phyloP scores from a whole-genome alignment of 2,888 invertebrate species.

The Spilosoma lubricipeda region DNA sequence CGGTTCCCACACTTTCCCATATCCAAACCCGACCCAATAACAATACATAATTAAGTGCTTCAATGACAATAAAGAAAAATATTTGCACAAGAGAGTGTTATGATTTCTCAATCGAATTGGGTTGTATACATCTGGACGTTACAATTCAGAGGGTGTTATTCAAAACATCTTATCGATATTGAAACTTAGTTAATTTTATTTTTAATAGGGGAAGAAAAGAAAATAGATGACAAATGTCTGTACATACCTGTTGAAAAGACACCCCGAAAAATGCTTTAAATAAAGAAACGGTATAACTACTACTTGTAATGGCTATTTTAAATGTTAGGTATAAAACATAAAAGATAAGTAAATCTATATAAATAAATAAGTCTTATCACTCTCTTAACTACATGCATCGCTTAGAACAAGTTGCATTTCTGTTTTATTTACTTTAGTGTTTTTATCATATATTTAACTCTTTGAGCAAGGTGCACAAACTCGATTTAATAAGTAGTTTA shows the following conservation, averaged over 20 bases:
- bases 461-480: background rate
- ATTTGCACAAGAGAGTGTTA: slow-evolving; percentile 71
- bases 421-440: background rate
- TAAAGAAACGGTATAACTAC: background rate
- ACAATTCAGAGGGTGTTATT: slow-evolving; percentile 60
- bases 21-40: slow-evolving; percentile 60
- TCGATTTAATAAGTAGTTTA: background rate
- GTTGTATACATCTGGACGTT: slow-evolving; percentile 57
- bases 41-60: slow-evolving; percentile 57
- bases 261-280: background rate
- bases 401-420: background rate
- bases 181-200: slow-evolving; percentile 30
- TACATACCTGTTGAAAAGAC: background rate
- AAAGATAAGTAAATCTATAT: background rate
- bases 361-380: background rate
- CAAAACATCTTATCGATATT: slow-evolving; percentile 60
- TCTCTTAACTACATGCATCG: background rate
- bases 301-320: background rate
- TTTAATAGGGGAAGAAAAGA: background rate
- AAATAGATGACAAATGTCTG: background rate
- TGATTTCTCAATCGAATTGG: slow-evolving; percentile 68
- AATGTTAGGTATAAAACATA: no score
- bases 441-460: background rate
- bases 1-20: slow-evolving; percentile 65
- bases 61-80: slow-evolving; percentile 73